Evolutionary conservation across 2,113 vertebrate species (phyloP), one percentile per base, ranked within the genome.

Genomic region (Labeo catla): DNA sequence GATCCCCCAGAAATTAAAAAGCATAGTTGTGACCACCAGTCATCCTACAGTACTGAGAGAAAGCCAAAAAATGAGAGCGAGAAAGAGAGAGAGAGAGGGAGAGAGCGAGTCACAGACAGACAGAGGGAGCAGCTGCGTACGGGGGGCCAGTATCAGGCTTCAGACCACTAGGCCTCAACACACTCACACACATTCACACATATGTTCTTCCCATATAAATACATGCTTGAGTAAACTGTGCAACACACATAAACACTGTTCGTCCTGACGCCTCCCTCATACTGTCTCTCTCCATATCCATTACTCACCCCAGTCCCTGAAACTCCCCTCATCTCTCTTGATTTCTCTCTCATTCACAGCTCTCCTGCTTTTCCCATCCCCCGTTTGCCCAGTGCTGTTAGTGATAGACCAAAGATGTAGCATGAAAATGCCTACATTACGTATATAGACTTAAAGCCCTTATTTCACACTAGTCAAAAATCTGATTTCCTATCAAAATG

Each of bases 131-230:
- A 86, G 84, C 84, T 86, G 74, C 86, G 15, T 23, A 84, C 52
- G 6, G 68, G 65, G 86, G 84, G 76, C 76, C 76, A 77, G 86
- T 86, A 81, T 89, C 76, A 88, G 86, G 86, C 74, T 87, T 76
- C 74, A 83, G 86, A 84, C 79, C 86, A 80, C 76, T 80, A 76
- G 70, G 76, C 70, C 45, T 63, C 63, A 21, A 82, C 57, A 81
- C 54, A 81, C 78, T 57, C 21, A 23, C 54, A 45, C 50, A 63
- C 52, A 61, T 28, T 16, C 80, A 83, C 70, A 83, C 80, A 87
- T 16, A 73, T 52, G 65, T 50, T 59, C 49, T 43, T 49, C n/a
- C 28, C n/a, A 72, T 84, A 77, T 34, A 34, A 86, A 52, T 63
- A 59, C 63, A 83, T 86, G 73, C 61, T 63, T 7, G 50, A 52